Percentiles rank a stretch among this genome's conserved stretches.
Evolutionary conservation across 2,113 vertebrate species (phyloP).

Genomic region (Eidolon helvum): DNA sequence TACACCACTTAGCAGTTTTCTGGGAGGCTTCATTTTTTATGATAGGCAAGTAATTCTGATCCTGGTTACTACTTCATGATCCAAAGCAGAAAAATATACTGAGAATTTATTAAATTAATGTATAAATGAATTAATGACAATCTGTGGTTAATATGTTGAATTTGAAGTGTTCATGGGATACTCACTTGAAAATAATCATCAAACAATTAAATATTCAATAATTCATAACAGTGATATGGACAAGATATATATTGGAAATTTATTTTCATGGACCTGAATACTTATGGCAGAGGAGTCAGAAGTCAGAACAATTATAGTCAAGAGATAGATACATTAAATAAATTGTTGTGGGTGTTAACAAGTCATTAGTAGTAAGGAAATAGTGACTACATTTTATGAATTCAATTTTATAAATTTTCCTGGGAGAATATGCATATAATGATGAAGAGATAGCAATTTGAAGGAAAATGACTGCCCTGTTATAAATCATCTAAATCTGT

Average conservation of each 20-base stretch:
- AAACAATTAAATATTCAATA: neutral
- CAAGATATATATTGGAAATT: neutral
- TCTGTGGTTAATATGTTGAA: neutral
- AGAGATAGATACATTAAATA: neutral
- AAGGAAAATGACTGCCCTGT: neutral
- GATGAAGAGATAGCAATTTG: neutral
- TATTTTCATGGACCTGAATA: neutral
- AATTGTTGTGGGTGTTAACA: neutral
- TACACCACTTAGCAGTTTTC: neutral
- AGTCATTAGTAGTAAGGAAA: neutral
- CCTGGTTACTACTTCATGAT: neutral
- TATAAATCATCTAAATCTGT: slow-evolving; percentile 17
- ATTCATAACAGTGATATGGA: neutral
- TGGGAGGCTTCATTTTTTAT: neutral
- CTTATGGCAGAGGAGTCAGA: neutral
- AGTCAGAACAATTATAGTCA: neutral
- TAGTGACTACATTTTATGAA: neutral
- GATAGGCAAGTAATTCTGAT: neutral
- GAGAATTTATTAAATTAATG: neutral
- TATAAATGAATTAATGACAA: neutral
- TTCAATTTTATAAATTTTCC: neutral
- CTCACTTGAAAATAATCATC: neutral
- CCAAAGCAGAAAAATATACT: neutral
- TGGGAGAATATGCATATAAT: neutral
- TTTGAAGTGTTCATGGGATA: neutral